phyloP scores from a whole-genome alignment of 2,113 vertebrate genomes.

The Dromiciops gliroides region DNA sequence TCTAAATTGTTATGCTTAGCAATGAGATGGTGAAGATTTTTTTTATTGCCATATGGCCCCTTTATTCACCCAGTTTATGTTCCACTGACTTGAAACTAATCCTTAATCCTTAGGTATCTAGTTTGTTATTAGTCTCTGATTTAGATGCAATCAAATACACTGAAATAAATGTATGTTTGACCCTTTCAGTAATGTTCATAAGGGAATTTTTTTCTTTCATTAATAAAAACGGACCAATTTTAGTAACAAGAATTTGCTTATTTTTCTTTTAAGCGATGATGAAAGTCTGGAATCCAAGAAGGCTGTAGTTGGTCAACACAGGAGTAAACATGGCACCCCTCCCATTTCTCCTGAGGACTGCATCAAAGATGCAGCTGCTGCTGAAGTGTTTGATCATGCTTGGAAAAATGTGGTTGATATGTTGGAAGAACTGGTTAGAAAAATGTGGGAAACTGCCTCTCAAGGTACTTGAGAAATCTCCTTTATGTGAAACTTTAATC shows the following conservation, averaged over 20 bases:
- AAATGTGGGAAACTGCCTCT: constrained; percentile 82
- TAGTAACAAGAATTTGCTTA: constrained; percentile 62
- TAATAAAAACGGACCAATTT: background rate
- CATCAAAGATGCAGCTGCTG: constrained; percentile 85
- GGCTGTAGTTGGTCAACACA: constrained; percentile 57
- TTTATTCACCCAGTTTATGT: background rate
- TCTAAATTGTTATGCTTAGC: background rate
- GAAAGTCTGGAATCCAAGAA: constrained; percentile 81
- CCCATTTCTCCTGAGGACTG: constrained; percentile 88
- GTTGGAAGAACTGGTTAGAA: constrained; percentile 84
- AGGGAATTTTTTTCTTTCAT: constrained; percentile 22
- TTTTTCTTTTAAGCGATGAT: constrained; percentile 83
- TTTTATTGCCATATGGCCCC: background rate
- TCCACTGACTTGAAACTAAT: background rate
- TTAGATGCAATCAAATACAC: background rate
- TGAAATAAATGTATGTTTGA: background rate
- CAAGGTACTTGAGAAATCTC: constrained; percentile 78
- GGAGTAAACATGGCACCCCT: constrained; percentile 83
- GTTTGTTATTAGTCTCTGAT: background rate
- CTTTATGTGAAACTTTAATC: background rate
- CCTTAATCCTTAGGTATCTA: background rate
- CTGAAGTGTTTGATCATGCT: constrained; percentile 87
- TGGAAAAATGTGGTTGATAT: constrained; percentile 84
- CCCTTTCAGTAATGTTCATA: constrained; percentile 23
- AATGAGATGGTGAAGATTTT: background rate